Conservation (phyloP, 1,140 invertebrate genomes). For the Sipha flava region DNA sequence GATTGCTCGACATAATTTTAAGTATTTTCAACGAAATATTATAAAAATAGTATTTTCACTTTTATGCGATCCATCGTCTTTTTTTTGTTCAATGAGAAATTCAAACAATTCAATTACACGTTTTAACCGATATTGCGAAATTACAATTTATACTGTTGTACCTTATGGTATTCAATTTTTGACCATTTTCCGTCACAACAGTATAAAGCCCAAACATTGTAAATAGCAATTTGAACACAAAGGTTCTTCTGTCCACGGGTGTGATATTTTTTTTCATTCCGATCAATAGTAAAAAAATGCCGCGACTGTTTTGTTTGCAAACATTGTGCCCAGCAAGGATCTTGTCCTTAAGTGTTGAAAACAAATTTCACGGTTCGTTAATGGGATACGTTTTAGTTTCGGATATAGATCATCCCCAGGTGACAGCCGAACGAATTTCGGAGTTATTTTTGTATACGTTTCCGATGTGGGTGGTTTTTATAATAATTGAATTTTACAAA, state of each 20-base stretch:
- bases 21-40: too few species aligned
- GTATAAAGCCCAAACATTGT: not conserved
- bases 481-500: not conserved
- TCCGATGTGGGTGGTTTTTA: constrained; percentile 2
- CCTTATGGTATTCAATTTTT: not conserved
- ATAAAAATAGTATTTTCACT: too few species aligned
- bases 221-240: not conserved
- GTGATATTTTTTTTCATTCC: not conserved
- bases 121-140: not conserved
- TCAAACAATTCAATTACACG: too few species aligned
- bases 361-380: constrained; percentile 30
- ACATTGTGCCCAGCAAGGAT: not conserved
- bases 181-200: not conserved
- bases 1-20: too few species aligned
- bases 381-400: not conserved
- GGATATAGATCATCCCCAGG: not conserved
- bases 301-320: not conserved
- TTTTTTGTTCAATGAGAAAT: too few species aligned
- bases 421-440: not conserved
- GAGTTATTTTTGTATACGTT: not conserved
- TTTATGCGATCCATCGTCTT: too few species aligned
- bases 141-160: not conserved
- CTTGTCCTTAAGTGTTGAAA: constrained; percentile 13
- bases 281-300: not conserved
- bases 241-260: not conserved